These are phyloP conservation scores for Ligdia adustata DNA, from an alignment of 2,888 invertebrate species.

Conservation along the genomic window DNA sequence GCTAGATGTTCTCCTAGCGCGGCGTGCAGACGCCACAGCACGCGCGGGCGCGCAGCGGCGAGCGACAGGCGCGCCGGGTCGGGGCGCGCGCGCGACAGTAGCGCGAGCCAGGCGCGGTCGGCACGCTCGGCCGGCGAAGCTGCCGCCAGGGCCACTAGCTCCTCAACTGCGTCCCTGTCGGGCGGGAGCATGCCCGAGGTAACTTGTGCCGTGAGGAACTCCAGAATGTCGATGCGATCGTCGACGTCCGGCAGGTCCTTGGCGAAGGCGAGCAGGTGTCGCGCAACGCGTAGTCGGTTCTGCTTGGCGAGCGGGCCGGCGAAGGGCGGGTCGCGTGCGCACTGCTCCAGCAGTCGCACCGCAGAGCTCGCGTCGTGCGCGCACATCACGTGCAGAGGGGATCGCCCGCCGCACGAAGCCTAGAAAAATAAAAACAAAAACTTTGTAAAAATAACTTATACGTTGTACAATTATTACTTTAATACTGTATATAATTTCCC, in stretches of 20 bases:
- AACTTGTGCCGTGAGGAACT: constrained; percentile 70
- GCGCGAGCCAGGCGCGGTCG: constrained; percentile 66
- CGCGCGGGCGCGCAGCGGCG: constrained; percentile 52
- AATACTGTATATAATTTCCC: too few species aligned
- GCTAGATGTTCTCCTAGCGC: constrained; percentile 47
- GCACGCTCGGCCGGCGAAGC: constrained; percentile 57
- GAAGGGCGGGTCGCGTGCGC: constrained; percentile 75
- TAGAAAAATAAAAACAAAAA: too few species aligned
- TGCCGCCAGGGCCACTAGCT: constrained; percentile 53
- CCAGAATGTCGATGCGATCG: constrained; percentile 65
- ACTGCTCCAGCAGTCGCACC: constrained; percentile 72
- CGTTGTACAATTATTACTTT: too few species aligned
- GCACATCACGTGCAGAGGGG: constrained; percentile 66
- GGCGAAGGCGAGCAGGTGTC: constrained; percentile 41
- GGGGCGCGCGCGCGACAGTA: constrained; percentile 46
- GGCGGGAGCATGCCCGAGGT: constrained; percentile 63
- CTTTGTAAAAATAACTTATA: too few species aligned
- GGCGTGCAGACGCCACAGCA: constrained; percentile 60
- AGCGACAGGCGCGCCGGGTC: constrained; percentile 40
- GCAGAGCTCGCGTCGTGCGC: constrained; percentile 68
- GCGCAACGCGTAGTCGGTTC: constrained; percentile 72
- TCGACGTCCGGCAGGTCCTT: constrained; percentile 45
- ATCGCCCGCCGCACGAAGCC: constrained; percentile 40
- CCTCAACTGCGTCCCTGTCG: constrained; percentile 59
- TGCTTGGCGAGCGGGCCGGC: constrained; percentile 78